Evolutionary conservation across 2,888 invertebrate genomes (phyloP).

Genomic region (Campoletis raptor): DNA sequence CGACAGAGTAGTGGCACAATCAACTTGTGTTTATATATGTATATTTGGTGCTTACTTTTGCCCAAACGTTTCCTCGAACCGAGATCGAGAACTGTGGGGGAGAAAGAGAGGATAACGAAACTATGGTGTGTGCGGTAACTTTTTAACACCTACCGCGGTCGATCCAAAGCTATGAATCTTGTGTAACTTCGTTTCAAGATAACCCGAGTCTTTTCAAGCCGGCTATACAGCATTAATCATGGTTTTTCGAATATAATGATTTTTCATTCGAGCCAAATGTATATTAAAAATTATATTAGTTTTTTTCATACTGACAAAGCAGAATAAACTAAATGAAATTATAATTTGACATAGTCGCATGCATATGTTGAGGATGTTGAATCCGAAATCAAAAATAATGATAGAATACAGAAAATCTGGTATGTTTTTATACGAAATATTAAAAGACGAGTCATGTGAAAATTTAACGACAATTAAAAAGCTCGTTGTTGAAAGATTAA

Average conservation of each 20-base stretch:
- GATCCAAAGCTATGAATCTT: constrained; percentile 19
- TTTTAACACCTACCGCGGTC: constrained; percentile 56
- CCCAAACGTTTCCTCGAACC: constrained; percentile 47
- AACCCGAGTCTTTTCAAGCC: background rate
- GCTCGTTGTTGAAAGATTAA: too few relatives aligned
- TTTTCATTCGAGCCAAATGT: background rate
- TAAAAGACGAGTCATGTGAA: too few relatives aligned
- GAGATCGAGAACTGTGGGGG: constrained; percentile 47
- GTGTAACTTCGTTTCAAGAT: background rate
- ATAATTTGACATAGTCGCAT: background rate
- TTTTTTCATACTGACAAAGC: background rate
- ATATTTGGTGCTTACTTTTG: constrained; percentile 29
- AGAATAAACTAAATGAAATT: background rate
- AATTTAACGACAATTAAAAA: too few relatives aligned
- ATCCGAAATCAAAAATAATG: too few relatives aligned
- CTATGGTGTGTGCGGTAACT: constrained; percentile 45
- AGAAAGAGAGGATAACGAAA: constrained; percentile 4
- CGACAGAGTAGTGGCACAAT: constrained; percentile 54
- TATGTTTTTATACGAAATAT: too few relatives aligned
- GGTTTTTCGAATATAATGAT: background rate
- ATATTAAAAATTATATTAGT: background rate
- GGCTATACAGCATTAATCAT: background rate
- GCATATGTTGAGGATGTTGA: too few relatives aligned
- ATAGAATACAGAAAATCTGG: too few relatives aligned
- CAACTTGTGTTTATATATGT: constrained; percentile 20